Evolutionary conservation across 2,888 invertebrate species (phyloP).

Genomic region (Agelastica alni): DNA sequence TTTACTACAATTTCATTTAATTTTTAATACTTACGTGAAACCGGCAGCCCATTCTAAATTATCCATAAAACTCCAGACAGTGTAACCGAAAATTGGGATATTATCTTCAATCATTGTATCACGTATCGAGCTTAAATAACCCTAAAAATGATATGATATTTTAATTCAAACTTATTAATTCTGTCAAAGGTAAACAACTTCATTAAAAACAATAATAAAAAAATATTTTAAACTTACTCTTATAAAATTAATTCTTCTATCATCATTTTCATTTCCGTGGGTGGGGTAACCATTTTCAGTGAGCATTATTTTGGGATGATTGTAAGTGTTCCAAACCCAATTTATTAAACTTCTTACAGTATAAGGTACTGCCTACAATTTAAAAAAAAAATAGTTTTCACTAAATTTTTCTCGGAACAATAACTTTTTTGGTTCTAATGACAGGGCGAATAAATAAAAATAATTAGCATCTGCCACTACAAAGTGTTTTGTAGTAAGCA

Average conservation of each 20-base stretch:
- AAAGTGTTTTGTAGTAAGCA: too few species aligned
- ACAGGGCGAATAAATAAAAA: too few species aligned
- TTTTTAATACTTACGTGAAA: conserved; percentile 56
- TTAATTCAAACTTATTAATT: too few species aligned
- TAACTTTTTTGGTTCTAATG: too few species aligned
- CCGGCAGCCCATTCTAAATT: conserved; percentile 58
- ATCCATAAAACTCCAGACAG: conserved; percentile 48
- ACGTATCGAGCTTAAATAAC: conserved; percentile 57
- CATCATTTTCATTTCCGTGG: conserved; percentile 56
- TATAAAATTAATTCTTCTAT: conserved; percentile 56
- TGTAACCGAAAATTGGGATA: conserved; percentile 54
- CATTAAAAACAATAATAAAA: too few species aligned
- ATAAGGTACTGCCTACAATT: conserved; percentile 59
- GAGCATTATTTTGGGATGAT: conserved; percentile 61
- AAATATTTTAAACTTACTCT: too few species aligned
- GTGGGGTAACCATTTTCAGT: conserved; percentile 63
- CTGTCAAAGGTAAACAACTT: too few species aligned
- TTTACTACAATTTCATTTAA: too few species aligned
- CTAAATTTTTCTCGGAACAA: too few species aligned
- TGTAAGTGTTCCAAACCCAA: conserved; percentile 52
- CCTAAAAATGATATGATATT: conserved; percentile 45
- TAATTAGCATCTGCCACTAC: too few species aligned
- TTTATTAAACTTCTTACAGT: conserved; percentile 62
- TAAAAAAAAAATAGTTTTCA: too few species aligned
- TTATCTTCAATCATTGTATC: conserved; percentile 51